Base-by-base conservation (phyloP, 2,113 vertebrate genomes). In the Labeo rohita region DNA sequence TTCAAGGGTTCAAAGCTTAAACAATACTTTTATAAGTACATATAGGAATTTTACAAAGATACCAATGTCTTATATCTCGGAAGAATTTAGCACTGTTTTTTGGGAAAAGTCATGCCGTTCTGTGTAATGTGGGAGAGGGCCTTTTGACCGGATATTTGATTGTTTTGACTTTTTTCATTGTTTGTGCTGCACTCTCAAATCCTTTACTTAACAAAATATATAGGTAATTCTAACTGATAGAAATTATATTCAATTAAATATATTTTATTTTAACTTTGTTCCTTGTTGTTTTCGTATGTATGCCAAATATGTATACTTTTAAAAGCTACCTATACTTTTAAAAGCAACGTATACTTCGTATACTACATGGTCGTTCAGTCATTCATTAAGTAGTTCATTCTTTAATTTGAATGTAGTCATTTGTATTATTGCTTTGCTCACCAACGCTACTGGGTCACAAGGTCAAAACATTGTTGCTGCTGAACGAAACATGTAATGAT, bases 391-490 rank as follows among this genome's bases (percentile, higher is more conserved):
- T 28, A 18, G 16, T 56, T n/a, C 15, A 45, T 23, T 83, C 47
- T 83, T 61, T 61, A 3, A 86, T 49, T 61, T 3, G 18, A 65
- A 50, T 50, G 52, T n/a, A 52, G 13, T 54, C 0, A 18, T 73
- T 56, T 79, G 75, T 52, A 28, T 83, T 83, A 83, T n/a, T 75
- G 65, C 73, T 80, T 63, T 65, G 66, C 77, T 49, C 76, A 15
- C 39, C 65, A 61, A 49, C 28, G 50, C 49, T 81, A 52, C 73
- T 50, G 7, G 83, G 80, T 85, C 74, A 79, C 18, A 66, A 49
- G 83, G 79, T 74, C 79, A 83, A 49, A 78, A 59, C 73, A 76
- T 8, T 61, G 28, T 70, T 73, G 56, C 79, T 65, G 83, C 73
- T 11, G 8, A 54, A 76, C 15, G 52, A 54, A 84, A 66, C 43